Conservation (phyloP, 2,797 vertebrate genomes). For the Mergus octosetaceus region DNA sequence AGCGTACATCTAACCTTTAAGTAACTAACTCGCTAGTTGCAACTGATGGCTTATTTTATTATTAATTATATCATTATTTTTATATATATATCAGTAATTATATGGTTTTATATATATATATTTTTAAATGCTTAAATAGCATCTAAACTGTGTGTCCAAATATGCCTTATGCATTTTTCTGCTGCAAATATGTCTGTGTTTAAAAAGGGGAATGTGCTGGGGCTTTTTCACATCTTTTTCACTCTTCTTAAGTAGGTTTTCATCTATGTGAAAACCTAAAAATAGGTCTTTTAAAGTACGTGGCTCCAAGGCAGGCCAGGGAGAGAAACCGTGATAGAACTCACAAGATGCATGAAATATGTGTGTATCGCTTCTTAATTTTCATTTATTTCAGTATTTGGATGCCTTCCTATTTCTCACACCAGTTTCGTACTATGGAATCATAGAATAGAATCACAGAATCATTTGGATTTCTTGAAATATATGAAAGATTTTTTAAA, state of each 20-base stretch:
- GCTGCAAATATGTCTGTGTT: neutral
- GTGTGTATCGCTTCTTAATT: neutral
- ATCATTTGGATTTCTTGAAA: neutral
- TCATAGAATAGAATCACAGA: neutral
- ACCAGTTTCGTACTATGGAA: neutral
- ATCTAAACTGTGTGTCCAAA: neutral
- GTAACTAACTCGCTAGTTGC: neutral
- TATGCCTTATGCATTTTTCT: neutral
- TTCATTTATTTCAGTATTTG: neutral
- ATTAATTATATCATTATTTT: neutral
- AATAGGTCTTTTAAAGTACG: neutral
- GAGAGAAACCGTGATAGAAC: neutral
- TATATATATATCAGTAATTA: too few species aligned
- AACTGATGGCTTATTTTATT: neutral
- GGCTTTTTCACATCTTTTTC: neutral
- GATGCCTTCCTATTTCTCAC: neutral
- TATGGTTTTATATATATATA: neutral
- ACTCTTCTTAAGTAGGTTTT: neutral
- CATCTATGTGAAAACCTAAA: neutral
- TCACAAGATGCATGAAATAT: neutral
- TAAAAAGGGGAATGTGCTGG: neutral
- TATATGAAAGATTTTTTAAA: neutral
- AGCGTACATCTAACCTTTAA: neutral
- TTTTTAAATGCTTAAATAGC: fast-evolving
- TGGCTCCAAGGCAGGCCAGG: neutral